Evolutionary conservation across 2,797 vertebrate genomes (phyloP).

Genomic region (Botia almorhae): DNA sequence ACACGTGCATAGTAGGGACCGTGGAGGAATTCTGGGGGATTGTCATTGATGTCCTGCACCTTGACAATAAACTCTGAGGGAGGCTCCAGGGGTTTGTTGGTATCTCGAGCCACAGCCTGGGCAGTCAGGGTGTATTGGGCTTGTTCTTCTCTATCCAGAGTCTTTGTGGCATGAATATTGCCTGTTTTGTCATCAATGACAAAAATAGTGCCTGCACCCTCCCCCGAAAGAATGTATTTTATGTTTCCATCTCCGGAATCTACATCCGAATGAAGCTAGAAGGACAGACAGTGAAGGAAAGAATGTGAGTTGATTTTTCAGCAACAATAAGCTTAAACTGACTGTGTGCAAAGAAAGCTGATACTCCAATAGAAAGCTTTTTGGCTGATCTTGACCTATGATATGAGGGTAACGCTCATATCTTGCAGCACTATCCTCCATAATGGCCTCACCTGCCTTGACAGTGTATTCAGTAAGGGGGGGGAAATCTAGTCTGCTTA

Average conservation of each 20-base stretch:
- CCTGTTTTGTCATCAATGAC: constrained; percentile 99
- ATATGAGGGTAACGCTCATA: constrained; percentile 1
- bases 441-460: not conserved
- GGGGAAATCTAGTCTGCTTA: not conserved
- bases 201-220: constrained; percentile 97
- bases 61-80: constrained; percentile 98
- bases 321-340: not conserved
- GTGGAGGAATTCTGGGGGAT: constrained; percentile 93
- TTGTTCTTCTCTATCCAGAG: constrained; percentile 94
- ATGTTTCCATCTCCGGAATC: constrained; percentile 93
- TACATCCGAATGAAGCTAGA: constrained; percentile 95
- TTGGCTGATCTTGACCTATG: constrained; percentile 1
- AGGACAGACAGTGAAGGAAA: constrained; percentile 28
- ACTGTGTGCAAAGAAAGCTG: not conserved
- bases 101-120: constrained; percentile 92
- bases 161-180: constrained; percentile 98
- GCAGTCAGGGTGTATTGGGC: constrained; percentile 97
- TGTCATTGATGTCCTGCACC: constrained; percentile 99
- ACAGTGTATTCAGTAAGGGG: not conserved
- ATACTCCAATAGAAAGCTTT: constrained; percentile 4
- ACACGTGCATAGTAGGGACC: constrained; percentile 95
- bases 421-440: not conserved
- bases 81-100: constrained; percentile 92
- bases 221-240: constrained; percentile 98
- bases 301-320: constrained; percentile 5